Evolutionary conservation across 2,113 vertebrate genomes (phyloP).

Genomic region (Phylloscopus trochilus): DNA sequence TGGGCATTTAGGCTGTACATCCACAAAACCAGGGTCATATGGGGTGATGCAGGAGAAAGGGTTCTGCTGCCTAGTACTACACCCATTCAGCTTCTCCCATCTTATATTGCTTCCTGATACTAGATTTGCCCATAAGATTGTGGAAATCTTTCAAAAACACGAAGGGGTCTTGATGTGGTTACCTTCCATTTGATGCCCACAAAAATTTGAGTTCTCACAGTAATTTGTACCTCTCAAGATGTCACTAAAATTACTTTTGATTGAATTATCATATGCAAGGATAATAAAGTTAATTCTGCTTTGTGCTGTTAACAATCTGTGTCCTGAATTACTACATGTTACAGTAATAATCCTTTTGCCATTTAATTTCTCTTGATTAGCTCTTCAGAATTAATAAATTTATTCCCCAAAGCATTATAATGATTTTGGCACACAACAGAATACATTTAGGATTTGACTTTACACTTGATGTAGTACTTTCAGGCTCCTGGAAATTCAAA

Average conservation of each 20-base stretch:
- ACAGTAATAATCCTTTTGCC: not conserved
- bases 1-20: not conserved
- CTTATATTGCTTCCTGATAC: not conserved
- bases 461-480: not conserved
- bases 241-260: not conserved
- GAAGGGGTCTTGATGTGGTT: not conserved
- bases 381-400: not conserved
- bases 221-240: not conserved
- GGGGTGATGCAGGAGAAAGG: not conserved
- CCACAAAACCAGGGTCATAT: not conserved
- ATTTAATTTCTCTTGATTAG: not conserved
- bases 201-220: not conserved
- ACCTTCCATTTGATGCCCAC: not conserved
- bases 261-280: not conserved
- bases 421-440: not conserved
- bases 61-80: not conserved
- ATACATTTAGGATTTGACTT: not conserved
- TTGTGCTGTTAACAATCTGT: not conserved
- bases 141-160: not conserved
- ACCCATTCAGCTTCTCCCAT: not conserved
- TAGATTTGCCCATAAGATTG: not conserved
- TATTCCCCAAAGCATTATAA: not conserved
- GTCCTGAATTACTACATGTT: not conserved
- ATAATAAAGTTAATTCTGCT: not conserved
- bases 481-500: not conserved